Evolutionary conservation across 2,113 vertebrate genomes (phyloP), one percentile per base, ranked within the genome.

Genomic region (Trematomus loennbergii): DNA sequence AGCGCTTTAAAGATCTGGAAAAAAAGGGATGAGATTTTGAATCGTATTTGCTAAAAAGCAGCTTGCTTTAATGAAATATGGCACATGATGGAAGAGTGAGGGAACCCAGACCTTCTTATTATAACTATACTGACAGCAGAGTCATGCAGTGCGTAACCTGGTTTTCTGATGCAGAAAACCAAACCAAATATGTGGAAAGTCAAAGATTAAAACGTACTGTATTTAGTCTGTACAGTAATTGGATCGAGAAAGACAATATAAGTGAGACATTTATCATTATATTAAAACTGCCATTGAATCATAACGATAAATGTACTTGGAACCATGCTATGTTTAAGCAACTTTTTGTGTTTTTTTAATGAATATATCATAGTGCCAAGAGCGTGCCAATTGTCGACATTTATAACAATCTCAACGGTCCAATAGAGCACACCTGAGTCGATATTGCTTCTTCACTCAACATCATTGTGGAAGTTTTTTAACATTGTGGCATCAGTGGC

Each of bases 31-130:
- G 46, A 54, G 22, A 63, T 61, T 77, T 64, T 48, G 40, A 67
- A 49, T 64, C 3, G 18, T 50, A 43, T 65, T 77, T 52, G 25
- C 55, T 52, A 13, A 2, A 50, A 75, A 12, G 48, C 29, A 16
- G 9, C 20, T 64, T 45, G 59, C 76, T 84, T 90, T 71, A 73
- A 77, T 77, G 22, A 82, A 68, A 79, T 40, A 45, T 36, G 53
- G 75, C 72, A 79, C 54, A 74, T 65, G 45, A 49, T 18, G 20
- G 29, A 63, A 65, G 22, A 67, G 50, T 15, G 63, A 87, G 73
- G 87, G 84, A 79, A 81, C 60, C 77, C 86, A 79, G 83, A 85
- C 66, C 72, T 12, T 75, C 52, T 58, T 62, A 46, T 75, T 77
- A 29, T 46, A 59, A 33, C 40, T 17, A 20, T 33, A 58, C 40